Percentiles rank a stretch among this genome's conserved stretches.
Conservation (phyloP, 2,113 vertebrate species). For the Tupaia chinensis region DNA sequence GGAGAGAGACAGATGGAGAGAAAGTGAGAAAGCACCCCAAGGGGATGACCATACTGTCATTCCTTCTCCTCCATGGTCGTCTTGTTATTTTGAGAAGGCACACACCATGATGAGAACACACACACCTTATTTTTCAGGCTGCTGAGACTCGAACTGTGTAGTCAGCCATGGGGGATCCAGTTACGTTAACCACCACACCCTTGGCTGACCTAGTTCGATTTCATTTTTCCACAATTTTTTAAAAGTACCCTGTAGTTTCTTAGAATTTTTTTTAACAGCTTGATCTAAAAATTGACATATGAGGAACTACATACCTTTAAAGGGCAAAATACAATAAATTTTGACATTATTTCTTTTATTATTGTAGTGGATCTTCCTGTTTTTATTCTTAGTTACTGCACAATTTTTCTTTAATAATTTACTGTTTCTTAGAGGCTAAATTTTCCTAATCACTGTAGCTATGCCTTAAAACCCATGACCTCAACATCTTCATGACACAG, state of each 20-base stretch:
- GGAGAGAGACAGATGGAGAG: no score
- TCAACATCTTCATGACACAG: not conserved
- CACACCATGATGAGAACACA: no score
- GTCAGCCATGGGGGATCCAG: no score
- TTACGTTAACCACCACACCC: no score
- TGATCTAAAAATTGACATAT: not conserved
- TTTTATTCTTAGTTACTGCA: not conserved
- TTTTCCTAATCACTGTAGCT: not conserved
- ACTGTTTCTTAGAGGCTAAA: not conserved
- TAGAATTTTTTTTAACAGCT: not conserved
- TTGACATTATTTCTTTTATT: not conserved
- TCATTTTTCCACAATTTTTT: no score
- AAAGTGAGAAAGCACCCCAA: no score
- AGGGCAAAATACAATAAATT: not conserved
- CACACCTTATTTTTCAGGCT: no score
- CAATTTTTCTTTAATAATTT: not conserved
- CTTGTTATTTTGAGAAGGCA: no score
- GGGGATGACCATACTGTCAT: no score
- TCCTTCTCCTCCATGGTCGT: no score
- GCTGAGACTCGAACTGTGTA: no score
- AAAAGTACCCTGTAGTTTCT: not conserved
- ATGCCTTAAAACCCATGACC: not conserved
- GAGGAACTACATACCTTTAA: not conserved
- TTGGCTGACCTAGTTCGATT: no score
- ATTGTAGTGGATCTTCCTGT: not conserved